Conservation (phyloP, 1,140 invertebrate species). For the Leucophenga varia region DNA sequence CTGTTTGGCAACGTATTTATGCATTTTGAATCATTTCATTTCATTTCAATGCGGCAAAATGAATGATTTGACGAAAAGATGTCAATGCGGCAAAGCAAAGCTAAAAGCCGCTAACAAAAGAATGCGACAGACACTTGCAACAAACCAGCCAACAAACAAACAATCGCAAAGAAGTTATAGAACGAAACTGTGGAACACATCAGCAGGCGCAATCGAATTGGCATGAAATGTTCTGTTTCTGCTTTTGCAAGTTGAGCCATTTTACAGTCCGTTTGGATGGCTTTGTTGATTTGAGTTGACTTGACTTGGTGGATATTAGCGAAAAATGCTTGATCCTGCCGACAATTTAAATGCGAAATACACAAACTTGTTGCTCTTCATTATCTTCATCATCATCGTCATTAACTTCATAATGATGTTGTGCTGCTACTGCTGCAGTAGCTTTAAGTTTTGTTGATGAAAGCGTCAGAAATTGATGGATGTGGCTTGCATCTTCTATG, state of each 20-base stretch:
- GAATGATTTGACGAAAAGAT: conserved; percentile 57
- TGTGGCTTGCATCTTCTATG: conserved; percentile 28
- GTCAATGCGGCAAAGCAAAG: conserved; percentile 33
- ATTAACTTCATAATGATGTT: too few species aligned
- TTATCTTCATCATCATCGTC: too few species aligned
- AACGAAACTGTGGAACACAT: too few species aligned
- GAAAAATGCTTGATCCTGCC: conserved; percentile 53
- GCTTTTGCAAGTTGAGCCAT: too few species aligned
- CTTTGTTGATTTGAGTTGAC: too few species aligned
- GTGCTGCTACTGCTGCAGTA: conserved; percentile 3
- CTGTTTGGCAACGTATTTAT: conserved; percentile 38
- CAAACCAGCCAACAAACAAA: not conserved
- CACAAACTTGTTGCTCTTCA: too few species aligned
- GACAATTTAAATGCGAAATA: conserved; percentile 51
- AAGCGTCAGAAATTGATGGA: conserved; percentile 57
- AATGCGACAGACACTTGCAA: conserved; percentile 3
- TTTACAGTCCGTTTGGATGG: too few species aligned
- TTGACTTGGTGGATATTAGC: conserved; percentile 46
- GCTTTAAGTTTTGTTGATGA: conserved; percentile 35
- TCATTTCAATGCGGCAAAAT: conserved; percentile 47
- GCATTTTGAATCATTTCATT: conserved; percentile 32
- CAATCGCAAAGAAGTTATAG: not conserved
- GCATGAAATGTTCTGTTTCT: too few species aligned
- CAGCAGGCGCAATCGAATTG: too few species aligned
- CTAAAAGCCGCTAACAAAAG: conserved; percentile 1